A percentile compares a stretch with the other conserved stretches of the same genome.
phyloP scores from a whole-genome alignment of 2,113 vertebrate species.

The Mustelus asterias region DNA sequence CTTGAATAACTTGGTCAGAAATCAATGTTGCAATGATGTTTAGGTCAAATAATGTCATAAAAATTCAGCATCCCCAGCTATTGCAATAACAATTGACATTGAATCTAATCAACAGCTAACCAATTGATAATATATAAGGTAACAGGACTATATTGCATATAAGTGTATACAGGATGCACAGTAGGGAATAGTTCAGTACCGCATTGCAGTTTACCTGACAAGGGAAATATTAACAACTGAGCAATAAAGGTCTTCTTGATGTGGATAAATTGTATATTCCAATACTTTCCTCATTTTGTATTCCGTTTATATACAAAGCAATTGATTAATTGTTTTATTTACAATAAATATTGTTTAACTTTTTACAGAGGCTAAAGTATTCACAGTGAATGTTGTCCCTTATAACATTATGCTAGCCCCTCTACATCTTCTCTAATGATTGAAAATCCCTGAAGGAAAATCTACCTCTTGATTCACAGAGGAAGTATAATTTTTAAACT shows the following conservation, averaged over 20 bases:
- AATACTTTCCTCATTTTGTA: not conserved
- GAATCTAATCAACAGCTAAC: conserved; percentile 14
- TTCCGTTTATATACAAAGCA: not conserved
- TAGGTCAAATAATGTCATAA: conserved; percentile 11
- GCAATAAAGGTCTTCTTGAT: not conserved
- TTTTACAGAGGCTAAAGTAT: not conserved
- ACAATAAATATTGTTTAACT: not conserved
- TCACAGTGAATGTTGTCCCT: not conserved
- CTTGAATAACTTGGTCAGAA: conserved; percentile 12
- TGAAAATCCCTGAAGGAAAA: not conserved
- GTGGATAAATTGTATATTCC: not conserved
- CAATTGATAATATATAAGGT: not conserved
- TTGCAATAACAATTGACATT: conserved; percentile 22
- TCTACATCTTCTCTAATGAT: not conserved
- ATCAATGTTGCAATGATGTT: conserved; percentile 1
- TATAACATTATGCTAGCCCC: not conserved
- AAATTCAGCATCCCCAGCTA: not conserved
- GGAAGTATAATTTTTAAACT: not conserved
- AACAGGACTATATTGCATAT: not conserved
- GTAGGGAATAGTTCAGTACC: not conserved
- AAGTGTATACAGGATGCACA: not conserved
- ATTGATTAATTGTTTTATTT: not conserved
- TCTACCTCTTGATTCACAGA: not conserved
- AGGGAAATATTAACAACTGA: not conserved
- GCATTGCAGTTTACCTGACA: not conserved